Base-by-base conservation (phyloP, 2,113 vertebrate genomes). In the Chascanopsetta lugubris region DNA sequence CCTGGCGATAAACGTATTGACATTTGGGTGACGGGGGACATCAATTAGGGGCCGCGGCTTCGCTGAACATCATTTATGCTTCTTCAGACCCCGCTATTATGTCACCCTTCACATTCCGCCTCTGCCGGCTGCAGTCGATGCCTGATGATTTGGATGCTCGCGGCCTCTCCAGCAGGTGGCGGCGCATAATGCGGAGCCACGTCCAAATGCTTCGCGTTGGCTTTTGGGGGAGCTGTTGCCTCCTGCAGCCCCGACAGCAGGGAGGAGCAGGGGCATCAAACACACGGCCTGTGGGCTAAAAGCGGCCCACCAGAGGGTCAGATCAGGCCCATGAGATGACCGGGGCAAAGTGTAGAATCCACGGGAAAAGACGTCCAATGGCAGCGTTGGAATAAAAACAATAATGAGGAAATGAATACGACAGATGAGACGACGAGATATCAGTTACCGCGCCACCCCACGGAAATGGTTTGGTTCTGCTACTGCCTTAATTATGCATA, bases 1-100 rank as follows among this genome's bases (percentile, higher is more conserved):
- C 61, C 50, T 57, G 40, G 70, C 67, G 66, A 71, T 78, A 82
- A 73, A 75, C 54, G 26, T 87, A 86, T 87, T 83, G 87, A 81
- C 79, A 59, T 81, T 79, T 80, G 15, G 38, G 69, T 26, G 54
- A 83, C 72, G 43, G 18, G 65, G 80, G 74, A 82, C 69, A 82
- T 84, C 79, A 78, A 72, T 87, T 80, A 12, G 73, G n/a, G 69
- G 60, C 54, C 55, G n/a, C 3, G 21, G 59, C 62, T 79, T 54
- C 47, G 27, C 67, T 65, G 62, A 78, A 65, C 54, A 69, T 74
- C 67, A 45, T 76, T 86, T 63, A 77, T 51, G 42, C 69, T 75
- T 77, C 81, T 70, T 77, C 51, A 78, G 61, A 82, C 21, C n/a
- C 45, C 72, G 65, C 26, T 36, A 48, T 66, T 68, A 50, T 81